Evolutionary conservation across 2,113 vertebrate species (phyloP).

Genomic region (Ophiodon elongatus): DNA sequence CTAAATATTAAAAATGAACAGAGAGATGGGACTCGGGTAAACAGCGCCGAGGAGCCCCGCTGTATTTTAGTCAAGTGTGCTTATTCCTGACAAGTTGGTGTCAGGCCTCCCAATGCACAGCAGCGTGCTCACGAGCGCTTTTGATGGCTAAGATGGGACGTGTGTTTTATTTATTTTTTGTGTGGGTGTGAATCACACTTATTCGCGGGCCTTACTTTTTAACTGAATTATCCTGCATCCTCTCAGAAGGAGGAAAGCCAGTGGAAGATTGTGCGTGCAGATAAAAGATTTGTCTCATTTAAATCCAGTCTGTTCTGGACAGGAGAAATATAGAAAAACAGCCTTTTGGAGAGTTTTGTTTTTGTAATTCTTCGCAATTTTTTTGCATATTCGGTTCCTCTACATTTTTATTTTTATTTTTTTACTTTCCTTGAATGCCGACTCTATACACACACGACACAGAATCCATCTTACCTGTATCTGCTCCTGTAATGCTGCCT

Average conservation of each 20-base stretch:
- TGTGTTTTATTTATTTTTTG: neutral
- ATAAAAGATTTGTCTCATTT: constrained; percentile 53
- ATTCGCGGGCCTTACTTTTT: constrained; percentile 33
- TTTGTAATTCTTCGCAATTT: constrained; percentile 50
- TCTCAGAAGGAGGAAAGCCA: constrained; percentile 1
- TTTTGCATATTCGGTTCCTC: constrained; percentile 7
- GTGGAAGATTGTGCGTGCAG: constrained; percentile 25
- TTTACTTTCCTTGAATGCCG: neutral
- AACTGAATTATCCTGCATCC: constrained; percentile 29
- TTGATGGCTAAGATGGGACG: neutral
- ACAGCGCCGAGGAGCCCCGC: constrained; percentile 25
- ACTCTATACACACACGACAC: constrained; percentile 13
- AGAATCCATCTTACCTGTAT: constrained; percentile 11
- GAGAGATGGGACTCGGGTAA: constrained; percentile 7
- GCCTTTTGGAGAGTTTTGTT: constrained; percentile 17
- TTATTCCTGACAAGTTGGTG: constrained; percentile 27
- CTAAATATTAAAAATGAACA: constrained; percentile 43
- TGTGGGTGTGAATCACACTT: constrained; percentile 34
- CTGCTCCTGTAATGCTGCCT: neutral
- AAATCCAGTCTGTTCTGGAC: constrained; percentile 19
- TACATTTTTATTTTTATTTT: neutral
- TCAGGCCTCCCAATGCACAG: constrained; percentile 20
- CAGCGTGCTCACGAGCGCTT: neutral
- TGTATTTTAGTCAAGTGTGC: constrained; percentile 6
- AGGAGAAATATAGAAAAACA: neutral